phyloP scores from a whole-genome alignment of 2,797 vertebrate genomes.

The Melanogrammus aeglefinus region DNA sequence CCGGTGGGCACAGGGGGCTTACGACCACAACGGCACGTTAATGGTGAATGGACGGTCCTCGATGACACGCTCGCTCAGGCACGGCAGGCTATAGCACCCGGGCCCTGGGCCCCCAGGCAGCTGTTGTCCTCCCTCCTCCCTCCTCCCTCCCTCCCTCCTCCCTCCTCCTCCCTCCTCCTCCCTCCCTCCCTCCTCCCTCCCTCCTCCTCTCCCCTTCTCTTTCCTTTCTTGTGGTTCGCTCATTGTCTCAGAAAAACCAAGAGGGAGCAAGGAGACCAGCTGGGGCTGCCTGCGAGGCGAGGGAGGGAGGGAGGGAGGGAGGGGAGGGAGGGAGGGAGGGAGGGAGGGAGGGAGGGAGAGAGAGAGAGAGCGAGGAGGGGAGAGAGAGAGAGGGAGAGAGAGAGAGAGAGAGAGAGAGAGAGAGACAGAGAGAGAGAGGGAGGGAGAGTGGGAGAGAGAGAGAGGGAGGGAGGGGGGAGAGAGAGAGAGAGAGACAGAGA shows the following conservation, averaged over 20 bases:
- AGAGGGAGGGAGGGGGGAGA: constrained; percentile 3
- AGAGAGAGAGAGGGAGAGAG: too few relatives aligned
- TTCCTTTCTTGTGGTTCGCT: constrained; percentile 38
- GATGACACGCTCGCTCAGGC: constrained; percentile 67
- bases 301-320: too few relatives aligned
- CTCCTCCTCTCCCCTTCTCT: constrained; percentile 19
- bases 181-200: constrained; percentile 4
- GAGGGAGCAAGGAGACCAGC: constrained; percentile 14
- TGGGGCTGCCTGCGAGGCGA: not conserved
- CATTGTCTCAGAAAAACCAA: constrained; percentile 53
- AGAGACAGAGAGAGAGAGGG: not conserved
- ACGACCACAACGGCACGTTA: constrained; percentile 65
- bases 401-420: too few relatives aligned
- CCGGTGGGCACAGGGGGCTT: constrained; percentile 36
- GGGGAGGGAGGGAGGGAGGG: too few relatives aligned
- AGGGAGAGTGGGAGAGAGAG: not conserved
- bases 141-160: not conserved
- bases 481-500: constrained; percentile 11
- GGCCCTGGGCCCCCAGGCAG: constrained; percentile 69
- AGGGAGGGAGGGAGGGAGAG: too few relatives aligned
- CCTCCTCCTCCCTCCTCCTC: constrained; percentile 31
- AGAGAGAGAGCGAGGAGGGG: too few relatives aligned
- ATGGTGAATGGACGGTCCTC: constrained; percentile 67
- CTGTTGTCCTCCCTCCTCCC: constrained; percentile 62
- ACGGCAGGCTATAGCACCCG: constrained; percentile 43